Percentiles rank a stretch among this genome's conserved stretches.
Conservation (phyloP, 1,140 invertebrate species). For the Cyclina sinensis region DNA sequence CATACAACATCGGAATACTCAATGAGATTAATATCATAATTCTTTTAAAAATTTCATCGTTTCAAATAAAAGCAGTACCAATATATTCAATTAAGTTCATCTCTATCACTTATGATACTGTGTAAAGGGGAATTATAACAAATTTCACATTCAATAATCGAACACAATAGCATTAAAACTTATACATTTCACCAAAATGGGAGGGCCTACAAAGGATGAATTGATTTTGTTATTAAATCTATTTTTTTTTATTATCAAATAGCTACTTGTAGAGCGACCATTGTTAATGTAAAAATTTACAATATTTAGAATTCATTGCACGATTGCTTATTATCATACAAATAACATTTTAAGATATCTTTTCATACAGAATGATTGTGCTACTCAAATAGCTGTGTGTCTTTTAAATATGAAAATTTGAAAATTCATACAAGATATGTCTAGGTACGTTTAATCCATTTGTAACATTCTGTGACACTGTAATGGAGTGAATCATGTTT, state of each 20-base stretch:
- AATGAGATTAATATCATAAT: constrained; percentile 22
- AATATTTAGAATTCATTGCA: constrained; percentile 59
- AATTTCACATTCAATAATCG: constrained; percentile 63
- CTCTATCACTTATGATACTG: constrained; percentile 36
- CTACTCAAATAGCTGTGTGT: constrained; percentile 8
- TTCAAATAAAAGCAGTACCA: neutral
- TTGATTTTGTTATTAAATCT: constrained; percentile 68
- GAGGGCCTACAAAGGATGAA: constrained; percentile 58
- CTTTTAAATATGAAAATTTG: constrained; percentile 23
- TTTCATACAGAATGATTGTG: constrained; percentile 48
- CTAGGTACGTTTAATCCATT: neutral
- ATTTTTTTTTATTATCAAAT: constrained; percentile 59
- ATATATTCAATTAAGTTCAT: constrained; percentile 61
- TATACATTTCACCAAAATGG: constrained; percentile 46
- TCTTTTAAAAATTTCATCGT: constrained; percentile 38
- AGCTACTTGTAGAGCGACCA: constrained; percentile 41
- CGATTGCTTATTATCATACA: constrained; percentile 56
- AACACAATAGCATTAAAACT: constrained; percentile 63
- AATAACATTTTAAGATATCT: constrained; percentile 60
- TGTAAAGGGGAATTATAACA: constrained; percentile 36
- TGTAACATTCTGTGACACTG: neutral
- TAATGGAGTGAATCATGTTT: neutral
- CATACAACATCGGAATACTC: constrained; percentile 46
- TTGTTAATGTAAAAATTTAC: constrained; percentile 45
- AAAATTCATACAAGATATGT: neutral